phyloP scores from a whole-genome alignment of 2,888 invertebrate species.

The Drosophila melanocephala region DNA sequence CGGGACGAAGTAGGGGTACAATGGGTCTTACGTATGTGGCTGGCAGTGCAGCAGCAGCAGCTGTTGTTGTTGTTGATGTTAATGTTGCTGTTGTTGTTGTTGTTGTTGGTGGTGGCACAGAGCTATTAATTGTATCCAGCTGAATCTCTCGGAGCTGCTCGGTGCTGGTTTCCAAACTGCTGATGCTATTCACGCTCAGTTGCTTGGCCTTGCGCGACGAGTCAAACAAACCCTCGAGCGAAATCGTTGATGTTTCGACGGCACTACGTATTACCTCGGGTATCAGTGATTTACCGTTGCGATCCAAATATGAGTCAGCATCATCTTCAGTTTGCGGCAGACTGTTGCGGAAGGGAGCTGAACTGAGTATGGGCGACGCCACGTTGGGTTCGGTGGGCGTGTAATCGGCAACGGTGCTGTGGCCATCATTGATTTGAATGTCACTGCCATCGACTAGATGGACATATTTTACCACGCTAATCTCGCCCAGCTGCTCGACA shows the following conservation, averaged over 20 bases:
- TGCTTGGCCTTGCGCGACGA: constrained; percentile 85
- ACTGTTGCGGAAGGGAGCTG: constrained; percentile 76
- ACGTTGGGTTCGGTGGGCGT: constrained; percentile 81
- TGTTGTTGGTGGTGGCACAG: constrained; percentile 7
- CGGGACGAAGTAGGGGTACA: constrained; percentile 84
- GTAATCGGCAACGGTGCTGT: constrained; percentile 85
- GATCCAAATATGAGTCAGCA: constrained; percentile 43
- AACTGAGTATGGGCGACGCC: constrained; percentile 18
- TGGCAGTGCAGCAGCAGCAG: constrained; percentile 47
- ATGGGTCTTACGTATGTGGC: constrained; percentile 83
- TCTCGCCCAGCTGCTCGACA: constrained; percentile 89
- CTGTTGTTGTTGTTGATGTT: background rate
- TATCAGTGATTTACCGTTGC: constrained; percentile 78
- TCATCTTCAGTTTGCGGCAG: constrained; percentile 61
- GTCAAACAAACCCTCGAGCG: constrained; percentile 89
- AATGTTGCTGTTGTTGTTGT: background rate
- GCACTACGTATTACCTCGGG: constrained; percentile 84
- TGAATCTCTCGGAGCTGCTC: constrained; percentile 1
- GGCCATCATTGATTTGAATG: constrained; percentile 83
- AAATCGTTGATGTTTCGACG: constrained; percentile 88
- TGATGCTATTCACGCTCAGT: constrained; percentile 53
- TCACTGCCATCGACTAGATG: constrained; percentile 87
- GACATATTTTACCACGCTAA: constrained; percentile 89
- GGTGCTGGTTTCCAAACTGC: constrained; percentile 64
- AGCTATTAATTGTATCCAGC: constrained; percentile 5